Percentiles rank a stretch among this genome's conserved stretches.
Conservation (phyloP, 1,140 invertebrate species). For the Plutomurus gul region DNA sequence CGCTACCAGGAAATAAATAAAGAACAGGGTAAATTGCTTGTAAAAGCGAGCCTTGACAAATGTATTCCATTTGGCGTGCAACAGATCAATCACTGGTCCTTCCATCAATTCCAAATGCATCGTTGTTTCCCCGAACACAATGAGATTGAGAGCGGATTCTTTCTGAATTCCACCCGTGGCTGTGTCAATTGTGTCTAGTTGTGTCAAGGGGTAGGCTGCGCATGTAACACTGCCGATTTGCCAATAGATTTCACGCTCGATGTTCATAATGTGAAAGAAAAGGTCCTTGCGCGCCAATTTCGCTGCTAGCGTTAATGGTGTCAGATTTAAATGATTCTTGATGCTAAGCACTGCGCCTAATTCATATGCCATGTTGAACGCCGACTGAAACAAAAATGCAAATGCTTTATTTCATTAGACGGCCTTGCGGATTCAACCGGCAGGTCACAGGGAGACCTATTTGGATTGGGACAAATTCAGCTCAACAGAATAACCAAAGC, state of each 20-base stretch:
- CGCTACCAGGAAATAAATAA: conserved; percentile 85
- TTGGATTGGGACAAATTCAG: too few species aligned
- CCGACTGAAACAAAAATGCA: too few species aligned
- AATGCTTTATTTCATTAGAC: too few species aligned
- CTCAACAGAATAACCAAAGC: too few species aligned
- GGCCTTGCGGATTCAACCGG: too few species aligned
- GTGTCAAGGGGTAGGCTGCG: conserved; percentile 92
- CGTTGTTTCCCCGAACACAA: conserved; percentile 88
- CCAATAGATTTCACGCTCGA: conserved; percentile 95
- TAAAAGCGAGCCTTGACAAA: conserved; percentile 95
- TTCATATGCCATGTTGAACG: conserved; percentile 94
- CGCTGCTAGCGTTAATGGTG: conserved; percentile 89
- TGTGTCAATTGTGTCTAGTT: conserved; percentile 94
- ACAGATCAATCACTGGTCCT: conserved; percentile 87
- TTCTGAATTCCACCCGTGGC: conserved; percentile 84
- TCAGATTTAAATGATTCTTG: conserved; percentile 84
- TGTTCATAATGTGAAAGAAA: conserved; percentile 94
- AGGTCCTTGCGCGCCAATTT: conserved; percentile 90
- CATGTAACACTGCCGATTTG: conserved; percentile 92
- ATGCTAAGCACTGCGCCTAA: conserved; percentile 83
- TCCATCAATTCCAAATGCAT: conserved; percentile 94
- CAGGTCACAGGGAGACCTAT: not conserved
- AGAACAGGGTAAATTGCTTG: conserved; percentile 85
- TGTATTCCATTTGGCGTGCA: conserved; percentile 97
- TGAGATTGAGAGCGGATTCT: conserved; percentile 63